Evolutionary conservation across 2,888 invertebrate species (phyloP).

Genomic region (Mesochorus sp.): DNA sequence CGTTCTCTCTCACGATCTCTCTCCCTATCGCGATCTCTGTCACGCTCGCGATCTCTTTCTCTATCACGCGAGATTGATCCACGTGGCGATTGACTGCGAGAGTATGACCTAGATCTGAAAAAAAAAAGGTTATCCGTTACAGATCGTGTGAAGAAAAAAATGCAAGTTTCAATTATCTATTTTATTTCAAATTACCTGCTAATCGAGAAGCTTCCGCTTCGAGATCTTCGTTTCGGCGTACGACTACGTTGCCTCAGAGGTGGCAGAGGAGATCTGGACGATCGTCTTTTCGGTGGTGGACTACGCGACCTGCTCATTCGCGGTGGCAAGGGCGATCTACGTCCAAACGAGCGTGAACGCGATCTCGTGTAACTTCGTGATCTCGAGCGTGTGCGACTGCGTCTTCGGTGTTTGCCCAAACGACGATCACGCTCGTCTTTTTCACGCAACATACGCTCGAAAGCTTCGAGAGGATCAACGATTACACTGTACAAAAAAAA

Average conservation of each 20-base stretch:
- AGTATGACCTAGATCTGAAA: slow-evolving; percentile 84
- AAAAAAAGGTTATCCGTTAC: too few relatives aligned
- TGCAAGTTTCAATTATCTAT: background rate
- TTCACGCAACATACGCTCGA: slow-evolving; percentile 92
- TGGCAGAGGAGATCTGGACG: slow-evolving; percentile 77
- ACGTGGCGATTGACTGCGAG: slow-evolving; percentile 84
- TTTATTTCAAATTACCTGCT: slow-evolving; percentile 82
- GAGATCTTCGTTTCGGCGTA: slow-evolving; percentile 79
- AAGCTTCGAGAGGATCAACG: slow-evolving; percentile 93
- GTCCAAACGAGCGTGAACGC: slow-evolving; percentile 79
- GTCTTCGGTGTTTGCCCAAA: slow-evolving; percentile 85
- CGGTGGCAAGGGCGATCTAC: slow-evolving; percentile 78
- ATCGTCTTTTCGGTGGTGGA: slow-evolving; percentile 78
- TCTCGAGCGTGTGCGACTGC: slow-evolving; percentile 82
- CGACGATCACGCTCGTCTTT: slow-evolving; percentile 89
- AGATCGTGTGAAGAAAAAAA: too few relatives aligned
- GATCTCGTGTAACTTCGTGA: slow-evolving; percentile 83
- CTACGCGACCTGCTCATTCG: slow-evolving; percentile 80
- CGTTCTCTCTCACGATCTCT: slow-evolving; percentile 76
- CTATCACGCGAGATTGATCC: slow-evolving; percentile 83
- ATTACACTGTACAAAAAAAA: slow-evolving; percentile 86
- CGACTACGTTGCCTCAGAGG: slow-evolving; percentile 78
- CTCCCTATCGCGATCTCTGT: slow-evolving; percentile 73
- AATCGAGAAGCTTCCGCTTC: slow-evolving; percentile 83
- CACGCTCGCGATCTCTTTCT: slow-evolving; percentile 74